phyloP scores from a whole-genome alignment of 2,797 vertebrate genomes.

The Chanos chanos region DNA sequence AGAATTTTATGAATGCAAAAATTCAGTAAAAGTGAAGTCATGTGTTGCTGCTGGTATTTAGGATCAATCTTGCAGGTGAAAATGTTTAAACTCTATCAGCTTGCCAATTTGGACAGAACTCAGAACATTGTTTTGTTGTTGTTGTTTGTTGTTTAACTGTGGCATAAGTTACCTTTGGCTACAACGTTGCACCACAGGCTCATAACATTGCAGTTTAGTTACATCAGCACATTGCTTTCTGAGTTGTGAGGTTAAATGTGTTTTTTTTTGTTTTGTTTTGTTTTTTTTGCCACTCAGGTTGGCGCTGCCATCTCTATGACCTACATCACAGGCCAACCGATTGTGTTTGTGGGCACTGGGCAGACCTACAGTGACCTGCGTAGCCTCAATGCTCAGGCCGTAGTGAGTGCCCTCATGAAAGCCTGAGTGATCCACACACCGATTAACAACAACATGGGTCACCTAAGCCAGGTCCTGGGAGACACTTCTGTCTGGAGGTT shows the following conservation, averaged over 20 bases:
- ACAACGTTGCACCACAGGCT: too few species aligned
- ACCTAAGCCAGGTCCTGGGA: neutral
- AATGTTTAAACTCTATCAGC: too few species aligned
- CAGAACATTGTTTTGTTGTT: too few species aligned
- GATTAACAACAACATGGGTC: neutral
- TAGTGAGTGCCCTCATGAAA: conserved; percentile 97
- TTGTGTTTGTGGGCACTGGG: conserved; percentile 96
- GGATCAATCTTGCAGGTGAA: too few species aligned
- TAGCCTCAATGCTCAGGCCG: conserved; percentile 93
- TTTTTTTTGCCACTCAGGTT: conserved; percentile 78
- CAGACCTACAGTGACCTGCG: conserved; percentile 98
- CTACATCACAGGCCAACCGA: conserved; percentile 98
- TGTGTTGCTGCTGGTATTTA: too few species aligned
- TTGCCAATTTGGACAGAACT: too few species aligned
- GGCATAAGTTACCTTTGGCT: too few species aligned
- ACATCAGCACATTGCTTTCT: too few species aligned
- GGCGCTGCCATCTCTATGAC: conserved; percentile 99
- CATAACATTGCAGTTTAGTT: too few species aligned
- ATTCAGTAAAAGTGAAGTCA: neutral
- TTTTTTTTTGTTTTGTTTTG: neutral
- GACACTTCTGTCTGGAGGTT: neutral
- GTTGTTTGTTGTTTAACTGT: too few species aligned
- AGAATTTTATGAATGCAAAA: neutral
- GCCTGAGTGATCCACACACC: conserved; percentile 68
- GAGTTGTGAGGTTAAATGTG: neutral